Conservation (phyloP, 1,140 invertebrate genomes). For the Capitella teleta region DNA sequence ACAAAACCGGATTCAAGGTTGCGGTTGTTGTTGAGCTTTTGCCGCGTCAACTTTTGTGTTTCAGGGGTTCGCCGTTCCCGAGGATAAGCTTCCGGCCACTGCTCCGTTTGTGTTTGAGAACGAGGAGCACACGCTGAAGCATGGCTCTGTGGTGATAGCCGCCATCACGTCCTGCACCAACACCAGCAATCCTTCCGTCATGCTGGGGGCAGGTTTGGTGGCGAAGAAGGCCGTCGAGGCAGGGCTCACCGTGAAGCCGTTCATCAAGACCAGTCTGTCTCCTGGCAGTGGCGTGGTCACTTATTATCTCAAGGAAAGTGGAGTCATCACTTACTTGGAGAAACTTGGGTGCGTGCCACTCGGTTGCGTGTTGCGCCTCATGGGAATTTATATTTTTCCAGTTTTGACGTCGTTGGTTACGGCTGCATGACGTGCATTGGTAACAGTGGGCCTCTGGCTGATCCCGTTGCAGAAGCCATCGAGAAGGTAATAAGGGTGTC, state of each 20-base stretch:
- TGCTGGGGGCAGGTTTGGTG: conserved; percentile 84
- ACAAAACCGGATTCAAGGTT: conserved; percentile 84
- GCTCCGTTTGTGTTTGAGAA: conserved; percentile 70
- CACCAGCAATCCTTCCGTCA: conserved; percentile 93
- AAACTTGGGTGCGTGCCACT: conserved; percentile 55
- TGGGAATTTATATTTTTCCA: conserved; percentile 15
- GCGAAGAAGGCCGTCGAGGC: conserved; percentile 89
- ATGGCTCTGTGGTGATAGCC: conserved; percentile 92
- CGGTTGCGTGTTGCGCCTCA: background rate
- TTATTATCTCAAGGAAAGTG: conserved; percentile 81
- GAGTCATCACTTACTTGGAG: conserved; percentile 74
- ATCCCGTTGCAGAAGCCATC: conserved; percentile 80
- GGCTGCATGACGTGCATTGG: conserved; percentile 99
- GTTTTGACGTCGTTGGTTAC: conserved; percentile 87
- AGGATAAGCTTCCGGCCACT: conserved; percentile 54
- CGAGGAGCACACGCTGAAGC: conserved; percentile 67
- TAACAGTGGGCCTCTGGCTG: conserved; percentile 87
- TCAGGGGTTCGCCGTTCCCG: conserved; percentile 68
- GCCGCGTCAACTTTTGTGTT: conserved; percentile 2
- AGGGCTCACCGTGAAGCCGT: conserved; percentile 77
- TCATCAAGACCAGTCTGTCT: conserved; percentile 91
- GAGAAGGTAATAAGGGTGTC: conserved; percentile 59
- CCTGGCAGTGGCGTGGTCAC: conserved; percentile 96
- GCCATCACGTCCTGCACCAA: conserved; percentile 98
- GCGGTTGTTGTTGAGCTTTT: background rate